phyloP scores from a whole-genome alignment of 2,888 invertebrate species.

The Drosophila borealis region DNA sequence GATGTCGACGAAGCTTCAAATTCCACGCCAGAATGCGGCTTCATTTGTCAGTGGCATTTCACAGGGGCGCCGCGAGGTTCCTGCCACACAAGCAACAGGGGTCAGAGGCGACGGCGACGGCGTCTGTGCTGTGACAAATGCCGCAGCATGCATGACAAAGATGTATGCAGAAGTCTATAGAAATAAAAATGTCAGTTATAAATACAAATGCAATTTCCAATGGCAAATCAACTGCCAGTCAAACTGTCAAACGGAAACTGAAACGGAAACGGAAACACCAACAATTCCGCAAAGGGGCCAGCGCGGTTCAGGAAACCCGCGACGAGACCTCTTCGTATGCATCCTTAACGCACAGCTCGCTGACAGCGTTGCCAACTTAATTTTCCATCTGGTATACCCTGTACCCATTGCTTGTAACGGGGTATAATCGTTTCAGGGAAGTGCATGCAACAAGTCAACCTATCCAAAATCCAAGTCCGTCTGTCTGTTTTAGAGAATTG shows the following conservation, averaged over 20 bases:
- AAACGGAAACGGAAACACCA: conserved; percentile 25
- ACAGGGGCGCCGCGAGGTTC: background rate
- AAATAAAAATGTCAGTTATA: conserved; percentile 74
- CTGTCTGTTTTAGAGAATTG: too few species aligned
- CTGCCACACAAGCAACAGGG: too few species aligned
- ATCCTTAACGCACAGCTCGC: background rate
- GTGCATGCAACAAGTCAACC: too few species aligned
- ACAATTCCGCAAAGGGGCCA: background rate
- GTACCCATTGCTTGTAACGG: too few species aligned
- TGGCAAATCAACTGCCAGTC: conserved; percentile 75
- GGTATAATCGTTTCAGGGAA: too few species aligned
- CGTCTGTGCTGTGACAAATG: conserved; percentile 57
- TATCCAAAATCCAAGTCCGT: too few species aligned
- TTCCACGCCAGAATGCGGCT: conserved; percentile 67
- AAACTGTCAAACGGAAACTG: conserved; percentile 57
- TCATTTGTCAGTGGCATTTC: conserved; percentile 66
- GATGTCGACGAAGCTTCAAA: conserved; percentile 47
- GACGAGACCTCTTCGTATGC: conserved; percentile 1
- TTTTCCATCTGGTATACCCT: conserved; percentile 2
- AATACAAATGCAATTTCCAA: conserved; percentile 75
- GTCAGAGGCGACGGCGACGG: background rate
- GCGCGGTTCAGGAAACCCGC: background rate
- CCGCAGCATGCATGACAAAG: conserved; percentile 62
- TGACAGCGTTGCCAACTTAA: conserved; percentile 21
- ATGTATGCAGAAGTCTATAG: conserved; percentile 73